Evolutionary conservation across 2,797 vertebrate genomes (phyloP).

Genomic region (Sternarchorhynchus goeldii): DNA sequence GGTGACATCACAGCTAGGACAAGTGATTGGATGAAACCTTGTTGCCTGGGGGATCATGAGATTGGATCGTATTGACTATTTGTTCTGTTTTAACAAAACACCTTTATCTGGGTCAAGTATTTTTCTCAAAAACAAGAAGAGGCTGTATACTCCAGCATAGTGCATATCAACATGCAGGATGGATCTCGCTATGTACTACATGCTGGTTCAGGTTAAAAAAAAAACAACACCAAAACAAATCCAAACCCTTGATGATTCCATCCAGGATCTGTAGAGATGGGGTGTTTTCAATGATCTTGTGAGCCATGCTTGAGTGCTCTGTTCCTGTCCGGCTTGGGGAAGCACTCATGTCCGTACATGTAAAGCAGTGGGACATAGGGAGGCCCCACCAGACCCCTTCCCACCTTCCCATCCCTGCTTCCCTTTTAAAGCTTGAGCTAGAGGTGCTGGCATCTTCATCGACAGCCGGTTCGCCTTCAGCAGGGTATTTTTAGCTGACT

Average conservation of each 20-base stretch:
- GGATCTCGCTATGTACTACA: neutral
- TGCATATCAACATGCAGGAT: conserved; percentile 13
- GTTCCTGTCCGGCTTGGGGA: conserved; percentile 33
- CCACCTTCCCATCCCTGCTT: conserved; percentile 53
- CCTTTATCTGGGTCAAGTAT: neutral
- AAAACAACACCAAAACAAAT: neutral
- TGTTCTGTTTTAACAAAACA: too few species aligned
- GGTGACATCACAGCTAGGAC: too few species aligned
- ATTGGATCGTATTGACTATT: too few species aligned
- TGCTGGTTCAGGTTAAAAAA: too few species aligned
- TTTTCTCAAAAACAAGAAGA: neutral
- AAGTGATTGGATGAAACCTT: too few species aligned
- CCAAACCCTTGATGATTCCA: conserved; percentile 49
- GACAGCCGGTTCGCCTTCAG: conserved; percentile 44
- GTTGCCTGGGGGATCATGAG: too few species aligned
- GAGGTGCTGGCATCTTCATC: conserved; percentile 49
- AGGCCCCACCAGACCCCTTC: conserved; percentile 37
- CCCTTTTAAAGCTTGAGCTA: conserved; percentile 64
- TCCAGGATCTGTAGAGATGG: conserved; percentile 19
- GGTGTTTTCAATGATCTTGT: neutral
- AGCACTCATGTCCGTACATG: conserved; percentile 61
- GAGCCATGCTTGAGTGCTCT: conserved; percentile 1
- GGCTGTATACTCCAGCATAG: neutral
- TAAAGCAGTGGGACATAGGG: conserved; percentile 50
- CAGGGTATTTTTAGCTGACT: conserved; percentile 58